A percentile compares a stretch with the other conserved stretches of the same genome.
These are phyloP conservation scores for Shargacucullia verbasci DNA, from an alignment of 2,888 invertebrate species.

Conservation along the genomic window DNA sequence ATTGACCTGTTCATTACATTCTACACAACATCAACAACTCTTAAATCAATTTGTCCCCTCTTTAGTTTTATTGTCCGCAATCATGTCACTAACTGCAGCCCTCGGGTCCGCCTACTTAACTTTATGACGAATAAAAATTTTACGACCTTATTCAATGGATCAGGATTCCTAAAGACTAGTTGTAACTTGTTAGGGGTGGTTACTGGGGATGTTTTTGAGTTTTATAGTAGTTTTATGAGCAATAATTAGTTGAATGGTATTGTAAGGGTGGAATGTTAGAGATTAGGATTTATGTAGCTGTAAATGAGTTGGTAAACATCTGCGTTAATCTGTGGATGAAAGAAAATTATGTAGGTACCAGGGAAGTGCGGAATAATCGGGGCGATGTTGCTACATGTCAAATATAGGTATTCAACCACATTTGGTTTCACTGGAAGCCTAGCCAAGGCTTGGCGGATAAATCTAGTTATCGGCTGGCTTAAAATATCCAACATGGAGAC, in stretches of 20 bases:
- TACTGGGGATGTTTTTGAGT: slow-evolving; percentile 44
- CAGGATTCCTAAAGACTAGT: slow-evolving; percentile 52
- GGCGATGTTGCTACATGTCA: too few species aligned
- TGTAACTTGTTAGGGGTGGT: slow-evolving; percentile 44
- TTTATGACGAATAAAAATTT: slow-evolving; percentile 56
- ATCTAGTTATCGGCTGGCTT: too few species aligned
- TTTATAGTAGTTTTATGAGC: slow-evolving; percentile 39
- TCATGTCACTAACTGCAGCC: slow-evolving; percentile 37
- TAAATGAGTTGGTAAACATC: slow-evolving; percentile 29
- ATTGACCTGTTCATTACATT: slow-evolving; percentile 3
- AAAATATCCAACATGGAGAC: too few species aligned
- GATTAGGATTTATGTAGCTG: slow-evolving; percentile 32
- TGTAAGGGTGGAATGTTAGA: slow-evolving; percentile 17
- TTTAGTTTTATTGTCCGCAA: slow-evolving; percentile 46
- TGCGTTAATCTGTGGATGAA: not conserved
- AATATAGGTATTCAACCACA: too few species aligned
- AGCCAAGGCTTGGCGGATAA: too few species aligned
- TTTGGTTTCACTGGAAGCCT: too few species aligned
- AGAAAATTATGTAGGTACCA: too few species aligned
- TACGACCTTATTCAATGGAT: slow-evolving; percentile 52
- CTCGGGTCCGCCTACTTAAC: slow-evolving; percentile 44
- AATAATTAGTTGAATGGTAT: slow-evolving; percentile 33
- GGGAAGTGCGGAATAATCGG: too few species aligned
- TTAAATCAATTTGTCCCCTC: slow-evolving; percentile 47
- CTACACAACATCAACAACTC: slow-evolving; percentile 32